Base-by-base conservation (phyloP, 2,113 vertebrate species). In the Herpetotheres cachinnans region DNA sequence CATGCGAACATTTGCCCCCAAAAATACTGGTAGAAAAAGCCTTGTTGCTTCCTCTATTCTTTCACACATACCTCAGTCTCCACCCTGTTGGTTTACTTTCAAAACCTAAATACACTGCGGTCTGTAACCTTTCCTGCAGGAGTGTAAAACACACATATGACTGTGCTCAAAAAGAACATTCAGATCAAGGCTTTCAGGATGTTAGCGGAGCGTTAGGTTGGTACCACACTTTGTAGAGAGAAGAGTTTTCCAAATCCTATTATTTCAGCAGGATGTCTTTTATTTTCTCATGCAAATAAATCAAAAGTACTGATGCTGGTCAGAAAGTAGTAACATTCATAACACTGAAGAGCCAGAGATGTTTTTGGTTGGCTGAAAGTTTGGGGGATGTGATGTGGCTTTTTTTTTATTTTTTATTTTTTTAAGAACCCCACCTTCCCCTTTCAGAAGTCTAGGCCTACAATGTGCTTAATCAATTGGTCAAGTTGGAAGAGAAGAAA, bases 21-120 rank as follows among this genome's bases (percentile, higher is more conserved):
- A 8, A 84, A 46, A 13, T 1, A 9, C 1, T 0, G 0, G 15
- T 0, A 15, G 27, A 15, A 50, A 26, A 8, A 16, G 21, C 6
- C 54, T 15, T 72, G 70, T 4, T 25, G 40, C 90, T 47, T 46
- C 73, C 46, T 29, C 69, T 52, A 2, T 10, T 34, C 85, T 56
- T 13, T 7, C 65, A 34, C n/a, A 5, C 56, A 2, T 12, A 36
- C 27, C 76, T 66, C 6, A 0, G 21, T 2, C 54, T 67, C 84
- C 77, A 52, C 30, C 32, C 38, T 0, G 2, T 1, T 11, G 69
- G 30, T 74, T 87, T 30, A 7, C 86, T 62, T 38, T 16, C 83
- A 47, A 73, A 69, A 27, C 13, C 20, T 16, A n/a, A 58, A 46
- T 1, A 13, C 18, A 2, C 56, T 2, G 46, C 3, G 7, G 42